A percentile compares a stretch with the other conserved stretches of the same genome.
phyloP scores from a whole-genome alignment of 2,113 vertebrate genomes.

The Psophia crepitans region DNA sequence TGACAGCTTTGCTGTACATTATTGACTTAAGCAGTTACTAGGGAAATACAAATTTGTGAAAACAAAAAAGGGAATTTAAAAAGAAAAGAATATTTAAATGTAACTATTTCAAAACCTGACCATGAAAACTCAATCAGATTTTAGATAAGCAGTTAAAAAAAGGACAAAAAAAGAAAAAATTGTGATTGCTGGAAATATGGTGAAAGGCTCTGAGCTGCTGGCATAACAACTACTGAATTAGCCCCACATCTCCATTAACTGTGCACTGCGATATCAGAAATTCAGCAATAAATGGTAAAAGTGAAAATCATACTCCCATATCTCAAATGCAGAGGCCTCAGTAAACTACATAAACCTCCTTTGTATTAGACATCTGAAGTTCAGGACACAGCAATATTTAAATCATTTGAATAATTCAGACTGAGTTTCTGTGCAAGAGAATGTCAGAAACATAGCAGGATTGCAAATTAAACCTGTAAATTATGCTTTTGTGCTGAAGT shows the following conservation, averaged over 20 bases:
- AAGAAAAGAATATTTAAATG: not conserved
- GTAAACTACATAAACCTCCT: not conserved
- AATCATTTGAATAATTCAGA: slow-evolving; percentile 53
- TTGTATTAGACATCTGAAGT: not conserved
- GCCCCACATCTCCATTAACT: not conserved
- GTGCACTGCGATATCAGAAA: not conserved
- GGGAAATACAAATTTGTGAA: not conserved
- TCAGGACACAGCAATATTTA: slow-evolving; percentile 10
- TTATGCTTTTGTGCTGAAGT: slow-evolving; percentile 56
- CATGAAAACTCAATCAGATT: not conserved
- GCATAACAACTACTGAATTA: not conserved
- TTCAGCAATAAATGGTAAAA: slow-evolving; percentile 19
- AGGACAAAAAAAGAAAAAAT: not conserved
- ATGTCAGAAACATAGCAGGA: slow-evolving; percentile 47
- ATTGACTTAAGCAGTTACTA: not conserved
- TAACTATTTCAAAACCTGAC: not conserved
- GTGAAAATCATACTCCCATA: not conserved
- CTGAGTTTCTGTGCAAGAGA: not conserved
- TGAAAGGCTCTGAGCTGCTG: not conserved
- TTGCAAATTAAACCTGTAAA: slow-evolving; percentile 69
- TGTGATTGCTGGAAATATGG: not conserved
- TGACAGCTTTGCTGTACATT: not conserved
- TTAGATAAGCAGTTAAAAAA: not conserved
- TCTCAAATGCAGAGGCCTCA: not conserved
- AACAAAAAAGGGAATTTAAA: not conserved